A percentile compares a stretch with the other conserved stretches of the same genome.
Conservation (phyloP, 2,797 vertebrate species). For the Poliocrania exsul region DNA sequence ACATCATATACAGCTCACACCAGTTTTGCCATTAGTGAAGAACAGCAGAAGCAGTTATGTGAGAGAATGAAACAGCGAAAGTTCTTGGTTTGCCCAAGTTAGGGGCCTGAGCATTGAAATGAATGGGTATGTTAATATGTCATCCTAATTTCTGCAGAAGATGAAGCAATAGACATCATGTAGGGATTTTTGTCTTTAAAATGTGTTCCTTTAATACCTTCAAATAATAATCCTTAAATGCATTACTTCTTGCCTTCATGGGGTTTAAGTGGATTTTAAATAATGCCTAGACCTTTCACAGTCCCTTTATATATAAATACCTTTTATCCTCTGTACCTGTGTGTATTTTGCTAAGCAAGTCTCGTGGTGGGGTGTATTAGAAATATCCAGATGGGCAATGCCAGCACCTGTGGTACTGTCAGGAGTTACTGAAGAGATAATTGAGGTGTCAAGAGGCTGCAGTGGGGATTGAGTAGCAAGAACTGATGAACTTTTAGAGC, state of each 20-base stretch:
- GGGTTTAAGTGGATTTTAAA: slow-evolving; percentile 48
- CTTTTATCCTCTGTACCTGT: slow-evolving; percentile 26
- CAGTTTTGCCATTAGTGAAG: background rate
- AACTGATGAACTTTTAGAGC: background rate
- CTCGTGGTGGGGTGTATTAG: background rate
- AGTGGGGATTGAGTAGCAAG: background rate
- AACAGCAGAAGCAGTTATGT: background rate
- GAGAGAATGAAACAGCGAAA: background rate
- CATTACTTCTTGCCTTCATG: background rate
- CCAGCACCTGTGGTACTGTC: background rate
- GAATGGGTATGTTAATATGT: background rate
- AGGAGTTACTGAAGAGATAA: slow-evolving; percentile 11
- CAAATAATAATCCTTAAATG: slow-evolving; percentile 37
- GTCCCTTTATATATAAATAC: slow-evolving; percentile 1
- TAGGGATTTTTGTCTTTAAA: slow-evolving; percentile 20
- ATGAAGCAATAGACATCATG: background rate
- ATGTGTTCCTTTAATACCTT: background rate
- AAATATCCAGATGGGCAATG: slow-evolving; percentile 3
- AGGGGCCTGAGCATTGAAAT: background rate
- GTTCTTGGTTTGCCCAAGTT: background rate
- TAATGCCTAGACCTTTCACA: slow-evolving; percentile 14
- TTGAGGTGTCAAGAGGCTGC: background rate
- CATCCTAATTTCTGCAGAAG: background rate
- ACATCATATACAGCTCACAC: background rate
- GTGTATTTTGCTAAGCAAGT: background rate